Base-by-base conservation (phyloP, 2,113 vertebrate genomes). In the Odocoileus virginianus region DNA sequence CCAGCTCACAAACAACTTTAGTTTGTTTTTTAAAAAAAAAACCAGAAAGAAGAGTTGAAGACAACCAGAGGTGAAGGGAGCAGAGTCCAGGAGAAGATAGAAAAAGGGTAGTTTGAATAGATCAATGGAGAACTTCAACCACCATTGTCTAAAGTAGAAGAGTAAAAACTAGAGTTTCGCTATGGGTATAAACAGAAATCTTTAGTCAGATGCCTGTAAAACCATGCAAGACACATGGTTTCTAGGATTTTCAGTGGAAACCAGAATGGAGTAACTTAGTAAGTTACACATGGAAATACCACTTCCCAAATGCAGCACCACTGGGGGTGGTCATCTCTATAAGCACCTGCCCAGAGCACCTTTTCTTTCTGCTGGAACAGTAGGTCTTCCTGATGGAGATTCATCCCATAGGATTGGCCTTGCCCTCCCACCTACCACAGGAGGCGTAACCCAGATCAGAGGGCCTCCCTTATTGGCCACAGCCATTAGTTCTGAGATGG, bases 201-300 rank as follows among this genome's bases (percentile, higher is more conserved):
- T 91, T 71, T 50, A 78, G 45, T 89, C 64, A 88, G 21, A 91
- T 40, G 43, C 55, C n/a, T 43, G n/a, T 71, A 67, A 92, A 89
- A 82, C 14, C n/a, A 86, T 15, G 50, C 19, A 85, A 85, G 47
- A 79, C 78, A 58, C 5, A 60, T 14, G 36, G 16, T 85, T 93
- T 36, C 54, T 61, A 50, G 19, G 5, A 55, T 81, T 89, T 79
- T 79, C 33, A 85, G 7, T 36, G 67, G 54, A 67, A 43, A 57
- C 3, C 16, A 55, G 55, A n/a, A 57, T 0, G 7, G 11, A 96
- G 21, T 27, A 82, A 6, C 6, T 43, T 67, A 36, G 21, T 55
- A 71, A 55, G 33, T 83, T 61, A 36, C 16, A 45, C 11, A 14
- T 15, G 23, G 57, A 84, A 92, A 79, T 16, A 30, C 3, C 23